Conservation (phyloP, 2,113 vertebrate species). For the Cottus gobio region DNA sequence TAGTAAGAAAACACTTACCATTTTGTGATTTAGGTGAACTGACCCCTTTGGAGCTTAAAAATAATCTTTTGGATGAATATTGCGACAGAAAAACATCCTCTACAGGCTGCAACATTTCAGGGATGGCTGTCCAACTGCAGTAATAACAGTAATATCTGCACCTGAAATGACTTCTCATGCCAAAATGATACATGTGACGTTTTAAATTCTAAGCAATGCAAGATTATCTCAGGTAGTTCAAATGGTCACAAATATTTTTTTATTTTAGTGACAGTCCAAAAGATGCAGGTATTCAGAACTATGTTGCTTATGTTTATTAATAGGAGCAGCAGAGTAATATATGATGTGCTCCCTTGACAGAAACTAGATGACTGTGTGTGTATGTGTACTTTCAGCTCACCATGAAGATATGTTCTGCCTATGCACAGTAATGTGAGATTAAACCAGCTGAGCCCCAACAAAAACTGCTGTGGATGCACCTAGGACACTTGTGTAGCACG, state of each 20-base stretch:
- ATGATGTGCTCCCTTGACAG: conserved; percentile 26
- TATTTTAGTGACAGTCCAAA: conserved; percentile 30
- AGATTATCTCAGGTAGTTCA: conserved; percentile 1
- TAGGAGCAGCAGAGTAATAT: conserved; percentile 37
- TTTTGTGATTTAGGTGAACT: not conserved
- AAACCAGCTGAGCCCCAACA: conserved; percentile 28
- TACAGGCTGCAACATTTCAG: not conserved
- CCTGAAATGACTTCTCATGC: not conserved
- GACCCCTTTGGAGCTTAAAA: not conserved
- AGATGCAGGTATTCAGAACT: conserved; percentile 27
- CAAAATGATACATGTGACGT: not conserved
- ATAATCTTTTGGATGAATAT: not conserved
- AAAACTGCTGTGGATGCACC: conserved; percentile 34
- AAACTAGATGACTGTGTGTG: conserved; percentile 11
- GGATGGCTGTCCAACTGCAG: not conserved
- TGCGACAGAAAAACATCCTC: not conserved
- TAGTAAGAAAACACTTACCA: too few species aligned
- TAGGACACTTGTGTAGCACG: not conserved
- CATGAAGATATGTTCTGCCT: conserved; percentile 22
- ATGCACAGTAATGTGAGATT: conserved; percentile 37
- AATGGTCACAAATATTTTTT: conserved; percentile 13
- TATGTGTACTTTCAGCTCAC: not conserved
- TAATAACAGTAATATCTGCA: not conserved
- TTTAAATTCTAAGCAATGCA: not conserved
- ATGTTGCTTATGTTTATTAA: conserved; percentile 40